phyloP scores from a whole-genome alignment of 2,888 invertebrate species.

The Oconnorella tubifera region DNA sequence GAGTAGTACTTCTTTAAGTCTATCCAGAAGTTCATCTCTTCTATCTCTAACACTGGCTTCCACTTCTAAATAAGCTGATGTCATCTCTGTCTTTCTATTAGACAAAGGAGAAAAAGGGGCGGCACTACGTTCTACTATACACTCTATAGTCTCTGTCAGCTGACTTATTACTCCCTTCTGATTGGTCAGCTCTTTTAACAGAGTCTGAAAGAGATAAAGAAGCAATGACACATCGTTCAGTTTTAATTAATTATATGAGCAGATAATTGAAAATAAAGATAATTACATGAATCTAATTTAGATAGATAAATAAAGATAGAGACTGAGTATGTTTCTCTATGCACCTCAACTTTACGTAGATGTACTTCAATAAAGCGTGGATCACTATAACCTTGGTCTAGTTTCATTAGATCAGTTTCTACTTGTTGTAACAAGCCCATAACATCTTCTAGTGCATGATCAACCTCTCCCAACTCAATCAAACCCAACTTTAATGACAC shows the following conservation, averaged over 20 bases:
- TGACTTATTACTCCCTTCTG: slow-evolving; percentile 45
- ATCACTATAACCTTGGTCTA: slow-evolving; percentile 49
- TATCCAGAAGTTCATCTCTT: slow-evolving; percentile 52
- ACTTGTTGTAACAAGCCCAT: slow-evolving; percentile 44
- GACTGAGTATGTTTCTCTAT: background rate
- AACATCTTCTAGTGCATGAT: slow-evolving; percentile 49
- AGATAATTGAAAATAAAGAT: background rate
- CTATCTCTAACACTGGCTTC: slow-evolving; percentile 44
- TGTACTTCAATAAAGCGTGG: slow-evolving; percentile 53
- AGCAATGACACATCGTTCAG: too few relatives aligned
- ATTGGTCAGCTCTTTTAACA: slow-evolving; percentile 48
- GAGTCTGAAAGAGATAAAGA: too few relatives aligned
- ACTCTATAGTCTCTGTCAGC: slow-evolving; percentile 46
- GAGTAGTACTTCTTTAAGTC: slow-evolving; percentile 52
- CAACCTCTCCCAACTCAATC: slow-evolving; percentile 50
- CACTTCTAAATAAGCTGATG: slow-evolving; percentile 42
- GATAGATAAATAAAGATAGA: background rate
- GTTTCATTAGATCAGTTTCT: slow-evolving; percentile 43
- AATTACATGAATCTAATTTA: background rate
- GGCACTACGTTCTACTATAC: slow-evolving; percentile 35
- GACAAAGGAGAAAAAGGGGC: slow-evolving; percentile 36
- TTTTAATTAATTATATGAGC: too few relatives aligned
- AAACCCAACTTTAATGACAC: slow-evolving; percentile 46
- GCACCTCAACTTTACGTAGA: slow-evolving; percentile 51
- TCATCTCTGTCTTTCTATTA: slow-evolving; percentile 47